A percentile compares a stretch with the other conserved stretches of the same genome.
phyloP scores from a whole-genome alignment of 2,888 invertebrate genomes.

The Branchinecta sandiegonensis region DNA sequence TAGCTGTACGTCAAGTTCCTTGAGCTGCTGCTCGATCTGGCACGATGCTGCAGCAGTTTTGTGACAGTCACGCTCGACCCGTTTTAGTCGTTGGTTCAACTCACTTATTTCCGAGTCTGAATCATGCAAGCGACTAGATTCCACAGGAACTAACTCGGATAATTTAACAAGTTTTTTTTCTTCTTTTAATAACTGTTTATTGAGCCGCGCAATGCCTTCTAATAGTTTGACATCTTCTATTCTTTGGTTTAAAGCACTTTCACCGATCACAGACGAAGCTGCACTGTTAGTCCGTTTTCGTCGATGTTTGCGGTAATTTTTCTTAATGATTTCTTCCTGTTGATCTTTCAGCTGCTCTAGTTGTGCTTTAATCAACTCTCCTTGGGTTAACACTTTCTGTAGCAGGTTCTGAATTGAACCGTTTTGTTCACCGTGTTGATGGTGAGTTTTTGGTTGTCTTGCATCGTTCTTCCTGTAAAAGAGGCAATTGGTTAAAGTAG shows the following conservation, averaged over 20 bases:
- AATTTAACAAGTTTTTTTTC: not conserved
- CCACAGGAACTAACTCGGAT: slow-evolving; percentile 2
- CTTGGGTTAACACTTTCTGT: not conserved
- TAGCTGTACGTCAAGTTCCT: not conserved
- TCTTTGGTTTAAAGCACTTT: not conserved
- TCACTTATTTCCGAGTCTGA: slow-evolving; percentile 4
- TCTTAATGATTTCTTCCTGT: slow-evolving; percentile 4
- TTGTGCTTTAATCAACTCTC: not conserved
- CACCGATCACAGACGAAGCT: not conserved
- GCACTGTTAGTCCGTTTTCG: not conserved
- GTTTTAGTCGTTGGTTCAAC: not conserved
- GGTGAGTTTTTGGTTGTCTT: not conserved
- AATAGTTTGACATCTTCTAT: not conserved
- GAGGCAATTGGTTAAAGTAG: too few species aligned
- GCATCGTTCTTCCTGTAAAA: not conserved
- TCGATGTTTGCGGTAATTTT: slow-evolving; percentile 7
- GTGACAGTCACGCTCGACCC: not conserved
- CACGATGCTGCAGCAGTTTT: not conserved
- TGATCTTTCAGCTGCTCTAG: not conserved
- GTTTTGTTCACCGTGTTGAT: not conserved
- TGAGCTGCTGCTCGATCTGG: not conserved
- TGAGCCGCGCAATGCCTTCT: not conserved
- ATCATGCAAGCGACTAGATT: not conserved
- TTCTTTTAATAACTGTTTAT: slow-evolving; percentile 2
- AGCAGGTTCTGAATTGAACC: slow-evolving; percentile 6